Evolutionary conservation across 1,140 invertebrate genomes (phyloP), one percentile per base, ranked within the genome.

Genomic region (Holotrichia oblita): DNA sequence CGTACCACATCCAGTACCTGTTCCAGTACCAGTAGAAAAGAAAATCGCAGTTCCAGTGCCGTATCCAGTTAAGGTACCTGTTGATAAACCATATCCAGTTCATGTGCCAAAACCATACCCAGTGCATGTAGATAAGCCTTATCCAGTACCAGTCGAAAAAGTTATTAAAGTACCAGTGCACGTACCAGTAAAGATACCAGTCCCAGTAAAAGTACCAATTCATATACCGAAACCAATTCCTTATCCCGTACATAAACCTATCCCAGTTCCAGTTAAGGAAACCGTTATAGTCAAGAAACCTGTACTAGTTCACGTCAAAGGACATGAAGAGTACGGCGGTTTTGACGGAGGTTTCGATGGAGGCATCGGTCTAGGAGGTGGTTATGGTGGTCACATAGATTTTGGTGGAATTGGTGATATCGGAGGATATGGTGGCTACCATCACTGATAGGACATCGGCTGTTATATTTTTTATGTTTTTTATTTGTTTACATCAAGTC

Each of bases 111-210:
- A 80, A 73, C 79, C 80, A 72, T 78, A 81, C 48, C 78, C 78
- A 64, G 88, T 87, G 78, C 81, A 76, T 48, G 78, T 82, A 20
- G 89, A 90, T 80, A 85, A 87, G 41, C 90, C 87, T 55, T 90
- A 87, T 83, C 90, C 89, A 79, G 91, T 88, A 78, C 88, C 87
- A 82, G 90, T 87, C 73, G 88, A 85, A 20, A 88, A 89, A 79
- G 89, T 90, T 0, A 90, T 91, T 80, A 90, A 90, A 14, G 90
- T 91, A 0, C 88, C 89, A n/a, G 87, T 91, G 2, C 87, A 59
- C 81, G 89, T 87, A 78, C 80, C 80, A 72, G 88, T 90, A 6
- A 91, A 90, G 83, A 89, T 92, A 0, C 89, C 89, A 22, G 87
- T 89, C 0, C 88, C 89, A 4, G 86, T 88, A 4, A 86, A 84